Base-by-base conservation (phyloP, 2,888 invertebrate species). In the Melanargia galathea region DNA sequence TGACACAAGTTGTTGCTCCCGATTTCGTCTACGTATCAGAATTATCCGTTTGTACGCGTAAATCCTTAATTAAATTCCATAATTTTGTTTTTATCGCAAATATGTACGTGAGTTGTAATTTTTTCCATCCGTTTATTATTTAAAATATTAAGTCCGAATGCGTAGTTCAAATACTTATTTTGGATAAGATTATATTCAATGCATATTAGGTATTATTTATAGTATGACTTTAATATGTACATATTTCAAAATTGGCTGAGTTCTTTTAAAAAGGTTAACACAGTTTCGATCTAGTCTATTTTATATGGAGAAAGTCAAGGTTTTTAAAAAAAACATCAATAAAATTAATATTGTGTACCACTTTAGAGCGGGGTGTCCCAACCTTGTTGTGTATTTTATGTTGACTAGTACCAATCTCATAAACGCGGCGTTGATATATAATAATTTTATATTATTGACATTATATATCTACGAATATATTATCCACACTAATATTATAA, bases 311-410 rank as follows among this genome's bases (percentile, higher is more conserved):
- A 54, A 60, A 58, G 60, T 60, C 46, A 54, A 54, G 60, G 52
- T 45, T 60, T 33, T 45, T 24, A 4, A 24, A 54, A 59, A 55
- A 46, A 11, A 24, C 26, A 51, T 48, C 52, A 35, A 51, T 2
- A 26, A 26, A 4, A 26, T 62, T 62, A 43, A 48, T 55, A 40
- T 26, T 57, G 18, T 30, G 57, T 57, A 43, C 57, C 22, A 66
- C 26, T 49, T n/a, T 38, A 16, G 45, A 20, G 11, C 45, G 54
- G 66, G 65, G 63, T 55, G 63, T 54, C 66, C 66, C 63, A 49
- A 61, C 66, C 61, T 63, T 63, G 61, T 54, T 20, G 30, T 62
- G 46, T 57, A 45, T 62, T 56, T 49, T 20, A 48, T 10, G 30
- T 22, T 30, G 46, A 45, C 49, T 60, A 51, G 16, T 38, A 43